Conservation (phyloP, 2,113 vertebrate species). For the Etia nguti region DNA sequence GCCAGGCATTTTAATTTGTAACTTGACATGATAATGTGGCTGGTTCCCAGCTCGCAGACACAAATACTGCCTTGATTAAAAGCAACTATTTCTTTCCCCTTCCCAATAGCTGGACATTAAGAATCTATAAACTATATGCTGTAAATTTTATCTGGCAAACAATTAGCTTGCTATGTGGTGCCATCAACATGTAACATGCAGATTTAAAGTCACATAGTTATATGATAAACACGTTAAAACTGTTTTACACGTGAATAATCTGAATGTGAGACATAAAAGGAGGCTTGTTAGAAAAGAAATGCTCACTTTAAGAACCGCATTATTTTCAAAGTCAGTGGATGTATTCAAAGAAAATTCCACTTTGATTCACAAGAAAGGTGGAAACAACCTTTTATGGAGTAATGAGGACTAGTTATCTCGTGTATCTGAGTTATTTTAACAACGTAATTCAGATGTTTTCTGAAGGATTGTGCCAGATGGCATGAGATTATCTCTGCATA, state of each 20-base stretch:
- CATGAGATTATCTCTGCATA: background rate
- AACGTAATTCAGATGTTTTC: background rate
- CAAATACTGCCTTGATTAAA: slow-evolving; percentile 76
- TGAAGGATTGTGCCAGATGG: background rate
- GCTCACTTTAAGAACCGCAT: background rate
- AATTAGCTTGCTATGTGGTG: slow-evolving; percentile 27
- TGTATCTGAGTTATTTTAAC: background rate
- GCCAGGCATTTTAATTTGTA: slow-evolving; percentile 76
- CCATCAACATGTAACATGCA: slow-evolving; percentile 21
- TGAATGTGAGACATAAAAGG: too few species aligned
- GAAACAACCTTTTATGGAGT: background rate
- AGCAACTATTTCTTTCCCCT: slow-evolving; percentile 47
- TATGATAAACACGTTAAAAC: background rate
- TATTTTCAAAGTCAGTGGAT: background rate
- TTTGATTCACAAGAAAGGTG: background rate
- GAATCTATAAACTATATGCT: slow-evolving; percentile 32
- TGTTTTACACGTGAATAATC: background rate
- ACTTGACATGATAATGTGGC: slow-evolving; percentile 75
- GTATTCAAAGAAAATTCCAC: background rate
- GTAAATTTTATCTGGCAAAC: slow-evolving; percentile 55
- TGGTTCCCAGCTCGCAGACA: slow-evolving; percentile 55
- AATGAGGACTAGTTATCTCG: background rate
- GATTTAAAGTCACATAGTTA: slow-evolving; percentile 7
- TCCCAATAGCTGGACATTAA: slow-evolving; percentile 35
- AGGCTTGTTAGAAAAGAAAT: background rate